Evolutionary conservation across 2,113 vertebrate genomes (phyloP), one percentile per base, ranked within the genome.

Genomic region (Shinisaurus crocodilurus): DNA sequence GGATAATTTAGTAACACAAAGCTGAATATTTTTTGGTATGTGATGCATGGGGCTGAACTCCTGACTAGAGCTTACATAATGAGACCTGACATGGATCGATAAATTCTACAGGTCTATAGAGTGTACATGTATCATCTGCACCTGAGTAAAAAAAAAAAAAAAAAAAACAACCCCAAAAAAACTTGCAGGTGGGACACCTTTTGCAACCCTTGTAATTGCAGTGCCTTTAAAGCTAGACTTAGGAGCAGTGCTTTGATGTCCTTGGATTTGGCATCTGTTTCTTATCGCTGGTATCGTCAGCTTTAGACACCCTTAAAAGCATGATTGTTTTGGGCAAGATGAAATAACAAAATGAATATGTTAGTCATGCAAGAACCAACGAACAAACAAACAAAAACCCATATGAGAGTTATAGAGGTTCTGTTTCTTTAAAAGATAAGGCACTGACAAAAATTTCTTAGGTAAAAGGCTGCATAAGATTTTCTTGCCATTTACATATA

Each of bases 391-490:
- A 92, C 57, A 95, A 93, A 96, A 95, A 95, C 45, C 88, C 94
- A 76, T 92, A 95, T 70, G 94, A 95, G 92, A 97, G 96, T 93
- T 96, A 96, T 93, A 97, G 97, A 97, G 97, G 97, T 97, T 98
- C 96, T 97, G 94, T 95, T 97, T 98, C 95, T 96, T 97, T 91
- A 85, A 95, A 96, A 97, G 96, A 96, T 98, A 98, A 98, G 98
- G 98, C 98, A 98, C 98, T 98, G 98, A 97, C 97, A 96, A 97
- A 97, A 97, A 97, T 98, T 97, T 98, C 97, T 98, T 98, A 98
- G 97, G 97, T 98, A 97, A 98, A 98, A 98, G 97, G 97, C 98
- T 98, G 97, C 96, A 95, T 97, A 97, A 97, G 96, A 97, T 97
- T 96, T 95, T 97, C 96, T 97, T 96, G 97, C 97, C 97, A 97